Percentiles rank a stretch among this genome's conserved stretches.
These are phyloP conservation scores for Anticlea derivata DNA, from an alignment of 2,888 invertebrate genomes.

Conservation along the genomic window DNA sequence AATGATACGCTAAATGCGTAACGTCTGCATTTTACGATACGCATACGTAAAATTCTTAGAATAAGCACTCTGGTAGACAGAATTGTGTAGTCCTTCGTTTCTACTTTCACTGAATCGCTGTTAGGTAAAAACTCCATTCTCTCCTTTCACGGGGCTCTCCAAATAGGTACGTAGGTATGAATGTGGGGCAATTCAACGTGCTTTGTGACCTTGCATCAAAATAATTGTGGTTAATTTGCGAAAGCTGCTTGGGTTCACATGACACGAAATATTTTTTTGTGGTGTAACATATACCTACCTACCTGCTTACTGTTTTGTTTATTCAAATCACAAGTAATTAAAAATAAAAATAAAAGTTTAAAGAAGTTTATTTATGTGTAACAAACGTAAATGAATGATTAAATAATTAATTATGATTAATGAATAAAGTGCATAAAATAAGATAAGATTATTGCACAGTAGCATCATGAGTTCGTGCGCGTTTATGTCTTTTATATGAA, in stretches of 20 bases:
- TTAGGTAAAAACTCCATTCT: constrained; percentile 16
- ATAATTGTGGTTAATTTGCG: constrained; percentile 28
- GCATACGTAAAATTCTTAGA: no score
- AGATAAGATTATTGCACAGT: no score
- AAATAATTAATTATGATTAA: no score
- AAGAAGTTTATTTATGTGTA: no score
- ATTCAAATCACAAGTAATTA: no score
- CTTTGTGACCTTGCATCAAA: constrained; percentile 31
- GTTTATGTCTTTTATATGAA: constrained; percentile 6
- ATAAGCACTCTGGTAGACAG: neutral
- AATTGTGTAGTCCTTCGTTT: neutral
- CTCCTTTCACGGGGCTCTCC: constrained; percentile 27
- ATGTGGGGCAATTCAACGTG: constrained; percentile 12
- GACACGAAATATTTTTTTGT: constrained; percentile 18
- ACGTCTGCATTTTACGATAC: no score
- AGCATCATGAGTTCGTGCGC: no score
- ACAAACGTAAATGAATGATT: no score
- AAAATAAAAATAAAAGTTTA: no score
- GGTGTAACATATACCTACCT: constrained; percentile 3
- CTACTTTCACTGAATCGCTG: neutral
- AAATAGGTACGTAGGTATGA: neutral
- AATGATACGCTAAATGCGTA: no score
- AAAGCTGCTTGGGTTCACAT: constrained; percentile 29
- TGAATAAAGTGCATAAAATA: no score
- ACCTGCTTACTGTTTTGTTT: no score